Base-by-base conservation (phyloP, 1,140 invertebrate genomes). In the Tetramorium simillimum region DNA sequence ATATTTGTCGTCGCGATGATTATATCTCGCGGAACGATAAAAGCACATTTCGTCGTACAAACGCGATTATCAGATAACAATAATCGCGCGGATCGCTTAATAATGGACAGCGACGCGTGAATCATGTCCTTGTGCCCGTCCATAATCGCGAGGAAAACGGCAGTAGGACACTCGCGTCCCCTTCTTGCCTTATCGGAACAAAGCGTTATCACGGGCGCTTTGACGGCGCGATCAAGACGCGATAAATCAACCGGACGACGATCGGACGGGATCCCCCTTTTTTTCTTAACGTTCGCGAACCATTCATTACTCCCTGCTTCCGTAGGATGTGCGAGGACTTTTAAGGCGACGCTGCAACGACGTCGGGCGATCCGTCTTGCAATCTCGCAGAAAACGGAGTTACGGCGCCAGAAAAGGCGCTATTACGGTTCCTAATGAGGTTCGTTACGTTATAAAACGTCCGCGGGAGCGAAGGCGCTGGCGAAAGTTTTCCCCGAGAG, bases 181-280 rank as follows among this genome's bases (percentile, higher is more conserved):
- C 14, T 70, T 75, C 28, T 72, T 72, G 18, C 40, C 69, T 40
- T 84, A 84, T 75, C 51, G 40, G 40, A 12, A 73, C 40, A 46
- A 33, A 46, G 43, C 40, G 53, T 84, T 84, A 84, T 75, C 69
- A 69, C 56, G 18, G 18, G 40, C 69, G 18, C 80, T 84, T 62
- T 75, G 69, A 84, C 69, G 49, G 18, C 49, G 37, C 49, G 69
- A 73, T 84, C 14, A 24, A 60, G 21, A 43, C 69, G 21, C 80
- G 53, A 84, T 84, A 84, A 84, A 84, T 84, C 80, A 84, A 84
- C n/a, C 6, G 33, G 53, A 43, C 24, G 69, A 75, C 69, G 56
- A 80, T 78, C 28, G 46, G 46, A 24, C 62, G 5, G 33, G 6
- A 72, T 33, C 10, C 4, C 21, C 53, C 14, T 43, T n/a, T 28